Percentiles rank a stretch among this genome's conserved stretches.
Evolutionary conservation across 2,113 vertebrate genomes (phyloP).

Genomic region (Hystrix brachyura): DNA sequence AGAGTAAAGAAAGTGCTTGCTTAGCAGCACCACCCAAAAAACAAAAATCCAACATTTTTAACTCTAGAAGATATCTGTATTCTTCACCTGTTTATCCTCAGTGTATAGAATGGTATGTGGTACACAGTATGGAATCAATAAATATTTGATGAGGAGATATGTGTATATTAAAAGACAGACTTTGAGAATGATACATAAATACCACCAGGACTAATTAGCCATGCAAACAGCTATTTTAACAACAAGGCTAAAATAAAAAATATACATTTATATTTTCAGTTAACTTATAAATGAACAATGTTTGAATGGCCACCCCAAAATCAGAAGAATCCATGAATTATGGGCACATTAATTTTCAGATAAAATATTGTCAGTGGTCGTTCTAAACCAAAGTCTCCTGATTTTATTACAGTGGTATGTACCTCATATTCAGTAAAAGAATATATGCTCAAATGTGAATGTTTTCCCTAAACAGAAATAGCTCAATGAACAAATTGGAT

Average conservation of each 20-base stretch:
- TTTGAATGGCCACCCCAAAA: background rate
- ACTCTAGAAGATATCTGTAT: background rate
- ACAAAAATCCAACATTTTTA: background rate
- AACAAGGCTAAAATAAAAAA: slow-evolving; percentile 14
- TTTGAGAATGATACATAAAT: background rate
- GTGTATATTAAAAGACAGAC: background rate
- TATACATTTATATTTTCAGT: slow-evolving; percentile 42
- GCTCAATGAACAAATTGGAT: slow-evolving; percentile 5
- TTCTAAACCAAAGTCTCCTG: background rate
- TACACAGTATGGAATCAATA: background rate
- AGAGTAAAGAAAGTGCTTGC: background rate
- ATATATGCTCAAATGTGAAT: background rate
- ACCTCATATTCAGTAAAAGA: background rate
- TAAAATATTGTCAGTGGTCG: background rate
- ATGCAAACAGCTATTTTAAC: slow-evolving; percentile 12
- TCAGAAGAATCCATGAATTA: background rate
- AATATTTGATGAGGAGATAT: background rate
- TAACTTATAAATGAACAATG: background rate
- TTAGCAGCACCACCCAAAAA: background rate
- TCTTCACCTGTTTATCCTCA: background rate
- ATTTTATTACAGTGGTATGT: slow-evolving; percentile 45
- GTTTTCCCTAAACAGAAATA: slow-evolving; percentile 57
- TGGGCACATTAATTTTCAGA: background rate
- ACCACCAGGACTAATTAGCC: background rate
- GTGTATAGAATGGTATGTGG: no score